Percentiles rank a stretch among this genome's conserved stretches.
These are phyloP conservation scores for Herpailurus yagouaroundi DNA, from an alignment of 2,113 vertebrate species.

Conservation along the genomic window DNA sequence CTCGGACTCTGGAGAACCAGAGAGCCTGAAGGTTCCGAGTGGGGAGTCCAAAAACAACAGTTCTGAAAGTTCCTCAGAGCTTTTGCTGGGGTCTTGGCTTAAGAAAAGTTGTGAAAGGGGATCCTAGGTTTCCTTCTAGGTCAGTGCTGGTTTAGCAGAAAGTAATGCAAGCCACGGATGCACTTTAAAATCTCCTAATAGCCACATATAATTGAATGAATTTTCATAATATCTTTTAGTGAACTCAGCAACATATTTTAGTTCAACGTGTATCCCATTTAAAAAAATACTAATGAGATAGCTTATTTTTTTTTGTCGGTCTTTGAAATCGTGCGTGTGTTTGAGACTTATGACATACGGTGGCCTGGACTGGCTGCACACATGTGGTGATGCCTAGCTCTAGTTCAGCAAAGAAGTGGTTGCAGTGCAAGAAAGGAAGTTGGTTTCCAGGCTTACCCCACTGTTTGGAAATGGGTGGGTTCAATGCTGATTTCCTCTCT, in stretches of 20 bases:
- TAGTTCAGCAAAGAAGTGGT: background rate
- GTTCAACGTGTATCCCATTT: background rate
- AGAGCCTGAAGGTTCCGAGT: background rate
- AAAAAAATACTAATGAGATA: background rate
- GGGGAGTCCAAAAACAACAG: background rate
- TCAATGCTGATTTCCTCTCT: background rate
- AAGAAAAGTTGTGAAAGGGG: background rate
- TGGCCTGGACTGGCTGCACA: background rate
- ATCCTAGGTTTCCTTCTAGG: background rate
- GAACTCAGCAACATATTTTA: background rate
- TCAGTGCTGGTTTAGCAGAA: background rate
- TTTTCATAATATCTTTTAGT: background rate
- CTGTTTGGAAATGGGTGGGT: background rate
- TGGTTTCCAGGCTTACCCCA: background rate
- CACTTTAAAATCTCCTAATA: background rate
- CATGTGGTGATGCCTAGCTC: background rate
- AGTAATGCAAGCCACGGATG: background rate
- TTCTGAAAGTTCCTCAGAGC: background rate
- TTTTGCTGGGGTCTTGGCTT: background rate
- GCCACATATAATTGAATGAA: background rate
- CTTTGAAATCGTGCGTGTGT: background rate
- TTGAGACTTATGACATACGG: background rate
- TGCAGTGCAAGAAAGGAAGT: background rate
- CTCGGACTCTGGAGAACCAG: background rate
- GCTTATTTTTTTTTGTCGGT: background rate